phyloP scores from a whole-genome alignment of 2,113 vertebrate genomes.

The Chelonoidis abingdonii region DNA sequence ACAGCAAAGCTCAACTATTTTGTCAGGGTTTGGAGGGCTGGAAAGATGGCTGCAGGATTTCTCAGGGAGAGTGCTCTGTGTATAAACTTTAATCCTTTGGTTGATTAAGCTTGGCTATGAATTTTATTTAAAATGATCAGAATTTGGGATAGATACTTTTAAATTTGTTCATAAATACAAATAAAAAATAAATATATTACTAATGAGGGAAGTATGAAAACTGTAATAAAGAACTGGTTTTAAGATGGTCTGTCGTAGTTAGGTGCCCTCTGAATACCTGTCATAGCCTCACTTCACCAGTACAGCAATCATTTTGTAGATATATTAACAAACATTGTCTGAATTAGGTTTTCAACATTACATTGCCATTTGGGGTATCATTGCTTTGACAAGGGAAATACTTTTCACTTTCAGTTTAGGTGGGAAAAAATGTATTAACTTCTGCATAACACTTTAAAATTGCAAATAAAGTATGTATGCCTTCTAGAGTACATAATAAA shows the following conservation, averaged over 20 bases:
- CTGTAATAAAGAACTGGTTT: neutral
- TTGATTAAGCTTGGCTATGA: neutral
- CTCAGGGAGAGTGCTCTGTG: neutral
- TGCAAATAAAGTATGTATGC: neutral
- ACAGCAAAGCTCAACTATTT: too few species aligned
- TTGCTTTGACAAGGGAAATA: conserved; percentile 18
- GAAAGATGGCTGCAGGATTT: too few species aligned
- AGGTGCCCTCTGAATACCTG: neutral
- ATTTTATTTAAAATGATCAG: neutral
- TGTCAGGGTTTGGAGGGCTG: too few species aligned
- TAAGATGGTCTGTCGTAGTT: neutral
- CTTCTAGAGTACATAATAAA: conserved; percentile 12
- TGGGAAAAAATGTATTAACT: neutral
- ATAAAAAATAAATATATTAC: too few species aligned
- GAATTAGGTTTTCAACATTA: neutral
- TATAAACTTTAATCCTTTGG: neutral
- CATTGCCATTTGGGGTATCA: conserved; percentile 19
- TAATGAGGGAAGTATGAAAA: neutral
- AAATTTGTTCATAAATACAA: neutral
- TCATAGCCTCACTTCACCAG: neutral
- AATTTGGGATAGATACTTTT: neutral
- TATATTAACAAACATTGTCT: neutral
- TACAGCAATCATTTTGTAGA: neutral
- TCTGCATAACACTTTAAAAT: neutral
- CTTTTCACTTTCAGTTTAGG: neutral